Evolutionary conservation across 2,797 vertebrate genomes (phyloP), one percentile per base, ranked within the genome.

Genomic region (Lagorchestes hirsutus): DNA sequence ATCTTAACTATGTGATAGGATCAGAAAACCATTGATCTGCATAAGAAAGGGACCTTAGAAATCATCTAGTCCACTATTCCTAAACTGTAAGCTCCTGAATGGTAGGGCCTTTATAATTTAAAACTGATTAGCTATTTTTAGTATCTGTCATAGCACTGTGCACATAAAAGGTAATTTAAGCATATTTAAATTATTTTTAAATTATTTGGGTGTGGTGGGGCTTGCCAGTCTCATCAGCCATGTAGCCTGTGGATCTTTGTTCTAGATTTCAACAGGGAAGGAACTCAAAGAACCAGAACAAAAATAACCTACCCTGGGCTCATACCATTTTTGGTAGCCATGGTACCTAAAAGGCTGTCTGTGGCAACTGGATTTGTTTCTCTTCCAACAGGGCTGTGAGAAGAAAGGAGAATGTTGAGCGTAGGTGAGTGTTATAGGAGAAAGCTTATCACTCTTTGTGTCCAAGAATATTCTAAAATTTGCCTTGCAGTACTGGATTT

Each of bases 11-110:
- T 27, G 22, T 27, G 9, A 46, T 3, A 10, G 18, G n/a, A 46
- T 9, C 28, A 9, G 40, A 82, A 82, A 82, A 82, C n/a, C 18
- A 82, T 24, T 24, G 92, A 95, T 93, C 91, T 93, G 90, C 14
- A 22, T 93, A 91, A 87, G 94, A 62, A 96, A 92, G 24, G 34
- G 87, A 96, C 95, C 92, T 93, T 94, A 94, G 96, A 95, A 40
- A 67, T 93, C 0, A 93, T 91, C 40, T 92, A 90, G 4, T 82
- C 22, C 57, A 96, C 82, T 40, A 34, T 90, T 52, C 93, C 82
- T 55, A 97, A 96, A 92, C 94, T 62, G 62, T 87, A 92, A 91
- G 54, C 46, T 96, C n/a, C 40, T 93, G 46, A 95, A 50, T 1
- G 5, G 62, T 91, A 46, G 40, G 95, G 92, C 59, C 40, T 92